Percentiles rank a stretch among this genome's conserved stretches.
Evolutionary conservation across 2,888 invertebrate genomes (phyloP).

Genomic region (Bembecia ichneumoniformis): DNA sequence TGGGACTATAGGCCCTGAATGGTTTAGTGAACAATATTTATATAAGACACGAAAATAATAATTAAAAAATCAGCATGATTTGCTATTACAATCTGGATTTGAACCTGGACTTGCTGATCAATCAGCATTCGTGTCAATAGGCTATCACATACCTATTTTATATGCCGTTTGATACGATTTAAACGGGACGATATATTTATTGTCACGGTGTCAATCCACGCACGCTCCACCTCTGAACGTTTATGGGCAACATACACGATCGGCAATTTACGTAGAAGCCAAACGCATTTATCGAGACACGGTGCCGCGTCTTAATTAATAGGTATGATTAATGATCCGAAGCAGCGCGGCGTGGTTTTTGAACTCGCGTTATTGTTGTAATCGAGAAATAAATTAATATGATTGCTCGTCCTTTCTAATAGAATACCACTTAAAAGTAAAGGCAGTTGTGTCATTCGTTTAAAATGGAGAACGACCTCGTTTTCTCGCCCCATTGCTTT

Average conservation of each 20-base stretch:
- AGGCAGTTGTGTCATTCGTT: neutral
- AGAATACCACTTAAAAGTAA: conserved; percentile 35
- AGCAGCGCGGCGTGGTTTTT: conserved; percentile 60
- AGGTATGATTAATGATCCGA: conserved; percentile 58
- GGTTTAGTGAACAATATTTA: too few relatives aligned
- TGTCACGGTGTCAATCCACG: conserved; percentile 19
- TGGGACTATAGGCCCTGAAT: too few relatives aligned
- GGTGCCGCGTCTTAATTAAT: conserved; percentile 68
- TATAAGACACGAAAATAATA: too few relatives aligned
- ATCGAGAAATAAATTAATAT: conserved; percentile 71
- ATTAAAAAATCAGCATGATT: too few relatives aligned
- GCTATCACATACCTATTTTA: too few relatives aligned
- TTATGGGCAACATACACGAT: conserved; percentile 4
- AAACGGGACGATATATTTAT: conserved; percentile 20
- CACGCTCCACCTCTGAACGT: conserved; percentile 17
- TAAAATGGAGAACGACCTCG: neutral
- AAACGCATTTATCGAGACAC: conserved; percentile 51
- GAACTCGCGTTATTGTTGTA: conserved; percentile 61
- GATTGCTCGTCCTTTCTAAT: conserved; percentile 66
- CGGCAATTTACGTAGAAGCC: conserved; percentile 20
- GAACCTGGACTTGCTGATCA: too few relatives aligned
- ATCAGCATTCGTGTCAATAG: too few relatives aligned
- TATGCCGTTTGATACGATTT: too few relatives aligned
- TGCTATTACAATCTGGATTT: too few relatives aligned
- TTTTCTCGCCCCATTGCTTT: too few relatives aligned